Evolutionary conservation across 2,888 invertebrate species (phyloP).

Genomic region (Eurytoma adleriae): DNA sequence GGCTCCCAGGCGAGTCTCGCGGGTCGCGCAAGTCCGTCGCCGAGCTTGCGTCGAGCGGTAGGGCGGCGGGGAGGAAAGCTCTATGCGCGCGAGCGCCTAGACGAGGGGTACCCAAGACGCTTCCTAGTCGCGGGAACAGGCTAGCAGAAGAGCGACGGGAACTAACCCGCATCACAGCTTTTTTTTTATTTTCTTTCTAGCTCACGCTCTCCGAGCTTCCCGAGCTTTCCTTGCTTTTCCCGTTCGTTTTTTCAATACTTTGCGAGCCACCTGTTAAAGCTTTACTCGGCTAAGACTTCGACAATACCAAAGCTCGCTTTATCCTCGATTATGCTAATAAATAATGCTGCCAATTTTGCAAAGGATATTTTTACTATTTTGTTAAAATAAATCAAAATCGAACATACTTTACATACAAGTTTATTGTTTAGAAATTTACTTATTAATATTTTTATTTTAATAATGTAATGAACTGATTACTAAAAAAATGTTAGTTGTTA

Average conservation of each 20-base stretch:
- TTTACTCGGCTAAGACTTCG: no score
- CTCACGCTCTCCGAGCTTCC: neutral
- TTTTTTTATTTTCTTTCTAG: neutral
- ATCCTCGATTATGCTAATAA: no score
- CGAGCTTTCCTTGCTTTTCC: neutral
- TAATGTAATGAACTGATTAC: no score
- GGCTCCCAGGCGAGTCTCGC: slow-evolving; percentile 65
- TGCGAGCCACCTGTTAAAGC: no score
- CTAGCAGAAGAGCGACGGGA: slow-evolving; percentile 58
- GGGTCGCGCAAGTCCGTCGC: slow-evolving; percentile 12
- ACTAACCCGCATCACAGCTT: neutral
- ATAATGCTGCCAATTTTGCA: no score
- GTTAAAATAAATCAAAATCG: no score
- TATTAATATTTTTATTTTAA: no score
- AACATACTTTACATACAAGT: no score
- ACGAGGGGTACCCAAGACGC: slow-evolving; percentile 60
- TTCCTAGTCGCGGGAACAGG: slow-evolving; percentile 65
- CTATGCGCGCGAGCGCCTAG: slow-evolving; percentile 57
- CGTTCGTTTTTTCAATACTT: neutral
- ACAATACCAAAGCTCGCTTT: no score
- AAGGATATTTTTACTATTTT: no score
- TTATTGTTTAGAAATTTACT: no score
- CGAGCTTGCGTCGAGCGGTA: slow-evolving; percentile 21
- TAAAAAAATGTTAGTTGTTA: no score
- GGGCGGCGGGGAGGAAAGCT: slow-evolving; percentile 2